Conservation (phyloP, 2,888 invertebrate genomes). For the Elegia similella region DNA sequence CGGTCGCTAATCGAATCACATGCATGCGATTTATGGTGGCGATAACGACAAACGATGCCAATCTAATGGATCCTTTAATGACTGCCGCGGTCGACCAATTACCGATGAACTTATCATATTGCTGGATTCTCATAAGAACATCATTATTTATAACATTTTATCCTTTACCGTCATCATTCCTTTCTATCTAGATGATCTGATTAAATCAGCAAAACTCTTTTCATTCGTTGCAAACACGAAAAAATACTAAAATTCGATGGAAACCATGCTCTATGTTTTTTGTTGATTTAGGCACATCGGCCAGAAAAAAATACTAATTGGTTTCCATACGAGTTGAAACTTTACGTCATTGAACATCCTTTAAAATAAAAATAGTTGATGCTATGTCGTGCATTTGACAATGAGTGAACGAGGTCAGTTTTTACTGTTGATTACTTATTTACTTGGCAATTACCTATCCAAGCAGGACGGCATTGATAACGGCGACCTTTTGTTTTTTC, state of each 20-base stretch:
- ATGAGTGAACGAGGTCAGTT: constrained; percentile 65
- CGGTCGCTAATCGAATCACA: constrained; percentile 68
- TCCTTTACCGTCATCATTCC: not conserved
- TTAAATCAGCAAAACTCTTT: too few species aligned
- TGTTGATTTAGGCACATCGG: too few species aligned
- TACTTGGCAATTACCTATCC: constrained; percentile 54
- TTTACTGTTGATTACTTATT: constrained; percentile 54
- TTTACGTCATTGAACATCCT: not conserved
- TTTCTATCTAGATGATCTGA: too few species aligned
- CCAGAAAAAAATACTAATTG: too few species aligned
- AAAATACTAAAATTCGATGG: too few species aligned
- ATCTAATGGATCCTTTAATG: constrained; percentile 53
- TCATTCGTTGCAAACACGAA: too few species aligned
- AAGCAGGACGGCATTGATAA: constrained; percentile 70
- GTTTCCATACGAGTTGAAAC: not conserved
- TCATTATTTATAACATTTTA: not conserved
- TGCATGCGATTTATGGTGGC: constrained; percentile 64
- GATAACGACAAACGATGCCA: constrained; percentile 48
- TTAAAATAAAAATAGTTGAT: not conserved
- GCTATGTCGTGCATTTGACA: constrained; percentile 42
- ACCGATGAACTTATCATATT: constrained; percentile 15
- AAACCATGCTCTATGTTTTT: too few species aligned
- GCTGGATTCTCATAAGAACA: not conserved
- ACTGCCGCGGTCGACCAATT: constrained; percentile 27
- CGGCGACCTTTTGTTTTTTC: constrained; percentile 61